phyloP scores from a whole-genome alignment of 2,113 vertebrate species.

The Elephantulus edwardii region DNA sequence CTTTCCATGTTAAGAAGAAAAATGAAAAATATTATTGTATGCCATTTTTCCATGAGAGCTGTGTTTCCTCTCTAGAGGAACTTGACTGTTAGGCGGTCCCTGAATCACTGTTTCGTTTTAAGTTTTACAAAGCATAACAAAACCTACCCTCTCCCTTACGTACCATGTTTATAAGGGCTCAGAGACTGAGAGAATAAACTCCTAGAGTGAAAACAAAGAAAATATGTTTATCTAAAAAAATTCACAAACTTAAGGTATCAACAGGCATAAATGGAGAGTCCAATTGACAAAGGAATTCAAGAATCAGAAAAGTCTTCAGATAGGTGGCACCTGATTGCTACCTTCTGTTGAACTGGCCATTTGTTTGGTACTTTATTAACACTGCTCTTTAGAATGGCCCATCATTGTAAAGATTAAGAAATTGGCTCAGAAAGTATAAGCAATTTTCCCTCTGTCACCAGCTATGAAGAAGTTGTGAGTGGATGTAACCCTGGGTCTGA shows the following conservation, averaged over 20 bases:
- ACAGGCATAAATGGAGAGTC: conserved; percentile 6
- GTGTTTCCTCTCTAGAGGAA: not conserved
- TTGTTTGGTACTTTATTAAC: not conserved
- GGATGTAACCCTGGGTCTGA: not conserved
- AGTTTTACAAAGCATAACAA: not conserved
- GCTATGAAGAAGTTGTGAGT: conserved; percentile 11
- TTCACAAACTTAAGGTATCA: conserved; percentile 6
- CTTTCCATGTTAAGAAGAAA: not conserved
- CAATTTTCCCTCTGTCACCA: not conserved
- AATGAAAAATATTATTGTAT: not conserved
- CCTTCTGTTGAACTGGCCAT: not conserved
- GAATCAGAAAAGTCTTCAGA: not conserved
- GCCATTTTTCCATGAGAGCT: not conserved
- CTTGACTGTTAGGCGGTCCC: not conserved
- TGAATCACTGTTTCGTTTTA: not conserved
- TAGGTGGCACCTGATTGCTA: not conserved
- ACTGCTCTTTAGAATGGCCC: conserved; percentile 38
- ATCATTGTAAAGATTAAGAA: conserved; percentile 36
- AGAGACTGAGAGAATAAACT: not conserved
- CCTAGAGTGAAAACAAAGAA: not conserved
- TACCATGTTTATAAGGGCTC: not conserved
- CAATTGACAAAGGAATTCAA: conserved; percentile 9
- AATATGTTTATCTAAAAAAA: conserved; percentile 9
- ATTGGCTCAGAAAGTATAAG: conserved; percentile 37
- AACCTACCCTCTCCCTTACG: not conserved